These are phyloP conservation scores for Mayetiola destructor DNA, from an alignment of 2,888 invertebrate species.

Conservation along the genomic window DNA sequence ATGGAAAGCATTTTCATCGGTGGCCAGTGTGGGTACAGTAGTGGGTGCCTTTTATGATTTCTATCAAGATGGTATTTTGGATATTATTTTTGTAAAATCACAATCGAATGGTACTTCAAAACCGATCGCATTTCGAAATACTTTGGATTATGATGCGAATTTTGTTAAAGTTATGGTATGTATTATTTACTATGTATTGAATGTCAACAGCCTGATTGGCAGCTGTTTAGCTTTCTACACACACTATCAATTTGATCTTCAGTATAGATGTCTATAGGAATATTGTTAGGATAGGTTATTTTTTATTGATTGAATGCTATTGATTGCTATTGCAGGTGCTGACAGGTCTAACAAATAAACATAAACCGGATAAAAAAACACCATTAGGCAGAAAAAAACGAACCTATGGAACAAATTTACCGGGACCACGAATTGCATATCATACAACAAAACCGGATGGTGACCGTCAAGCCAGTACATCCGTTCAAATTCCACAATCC, in stretches of 20 bases:
- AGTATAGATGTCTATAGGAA: no score
- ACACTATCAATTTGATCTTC: no score
- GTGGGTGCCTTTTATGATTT: slow-evolving; percentile 88
- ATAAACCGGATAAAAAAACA: slow-evolving; percentile 54
- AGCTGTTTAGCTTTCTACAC: no score
- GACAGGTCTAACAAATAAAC: slow-evolving; percentile 61
- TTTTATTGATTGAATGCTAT: no score
- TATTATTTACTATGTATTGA: no score
- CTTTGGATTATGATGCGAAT: slow-evolving; percentile 83
- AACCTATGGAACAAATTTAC: slow-evolving; percentile 48
- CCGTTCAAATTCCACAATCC: slow-evolving; percentile 81
- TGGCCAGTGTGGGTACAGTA: slow-evolving; percentile 56
- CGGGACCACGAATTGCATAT: slow-evolving; percentile 67
- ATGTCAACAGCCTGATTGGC: no score
- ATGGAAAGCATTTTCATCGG: slow-evolving; percentile 59
- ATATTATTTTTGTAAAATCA: slow-evolving; percentile 63
- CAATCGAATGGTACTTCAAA: slow-evolving; percentile 38
- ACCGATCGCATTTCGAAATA: slow-evolving; percentile 71
- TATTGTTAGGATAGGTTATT: no score
- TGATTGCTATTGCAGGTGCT: no score
- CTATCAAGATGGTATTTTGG: slow-evolving; percentile 85
- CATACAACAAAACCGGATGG: slow-evolving; percentile 82
- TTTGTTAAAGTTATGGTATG: slow-evolving; percentile 86
- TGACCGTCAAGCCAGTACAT: slow-evolving; percentile 58
- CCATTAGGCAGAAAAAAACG: slow-evolving; percentile 59